Base-by-base conservation (phyloP, 2,888 invertebrate genomes). In the Apocheima hispidaria region DNA sequence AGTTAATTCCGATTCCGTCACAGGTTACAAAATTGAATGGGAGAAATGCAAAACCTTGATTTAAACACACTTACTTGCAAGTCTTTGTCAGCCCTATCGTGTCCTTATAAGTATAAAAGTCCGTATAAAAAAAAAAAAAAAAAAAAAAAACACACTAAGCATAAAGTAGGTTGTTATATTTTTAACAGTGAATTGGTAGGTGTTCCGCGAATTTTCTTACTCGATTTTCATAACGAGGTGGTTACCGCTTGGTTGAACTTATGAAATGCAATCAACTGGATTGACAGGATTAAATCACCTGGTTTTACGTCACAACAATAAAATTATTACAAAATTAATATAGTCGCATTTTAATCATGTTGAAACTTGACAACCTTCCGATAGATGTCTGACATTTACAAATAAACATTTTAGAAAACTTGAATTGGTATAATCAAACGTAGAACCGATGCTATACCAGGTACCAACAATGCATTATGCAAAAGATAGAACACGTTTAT, bases 231-330 rank as follows among this genome's bases (percentile, higher is more conserved):
- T 23, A 36, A 46, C 36, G 10, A 43, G 36, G 4, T 38, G 36
- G 28, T 54, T 54, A 16, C 4, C 33, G 52, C 52, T 43, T 43
- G 41, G 21, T 21, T 53, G 41, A 53, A 43, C 52, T 53, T 43
- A 14, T 33, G 16, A 44, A 44, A 44, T 44, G 23, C 43, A 53
- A 16, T 16, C 10, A 53, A 53, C 26, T 26, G 14, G 9, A 33
- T 12, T 40, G 40, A 40, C 18, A 28, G 35, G 16, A 46, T 36
- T 26, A 36, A 35, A 43, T 21, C 41, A 41, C 41, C 23, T n/a
- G 6, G 12, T 41, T 38, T 41, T 14, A 41, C 23, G 23, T 23
- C 41, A 41, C 41, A 41, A n/a, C n/a, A 41, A 41, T 41, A 21
- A 41, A 44, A n/a, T n/a, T n/a, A n/a, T n/a, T n/a, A n/a, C 10